Percentiles rank a stretch among this genome's conserved stretches.
These are phyloP conservation scores for Apamea anceps DNA, from an alignment of 2,888 invertebrate genomes.

Conservation along the genomic window DNA sequence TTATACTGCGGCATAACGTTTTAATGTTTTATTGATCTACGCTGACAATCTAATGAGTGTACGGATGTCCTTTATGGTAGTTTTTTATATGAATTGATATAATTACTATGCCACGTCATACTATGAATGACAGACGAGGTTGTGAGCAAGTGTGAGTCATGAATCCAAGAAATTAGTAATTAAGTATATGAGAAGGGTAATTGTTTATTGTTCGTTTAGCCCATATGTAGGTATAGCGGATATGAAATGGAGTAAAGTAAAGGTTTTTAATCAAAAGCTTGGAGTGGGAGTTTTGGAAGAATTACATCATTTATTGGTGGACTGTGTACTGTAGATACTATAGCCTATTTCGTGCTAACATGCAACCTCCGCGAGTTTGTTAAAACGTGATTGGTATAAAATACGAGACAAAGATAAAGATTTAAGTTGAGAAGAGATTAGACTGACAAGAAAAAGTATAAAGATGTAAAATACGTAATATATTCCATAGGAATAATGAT, in stretches of 20 bases:
- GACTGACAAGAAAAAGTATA: too few species aligned
- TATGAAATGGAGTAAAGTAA: too few species aligned
- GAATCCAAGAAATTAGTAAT: constrained; percentile 4
- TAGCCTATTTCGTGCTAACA: too few species aligned
- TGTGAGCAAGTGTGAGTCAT: constrained; percentile 29
- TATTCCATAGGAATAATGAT: too few species aligned
- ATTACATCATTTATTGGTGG: too few species aligned
- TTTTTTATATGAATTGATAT: constrained; percentile 21
- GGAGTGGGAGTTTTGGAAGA: too few species aligned
- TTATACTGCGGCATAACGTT: constrained; percentile 14
- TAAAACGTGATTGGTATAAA: too few species aligned
- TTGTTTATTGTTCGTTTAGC: constrained; percentile 13
- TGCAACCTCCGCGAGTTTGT: too few species aligned
- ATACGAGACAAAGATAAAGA: too few species aligned
- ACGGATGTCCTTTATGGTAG: constrained; percentile 42
- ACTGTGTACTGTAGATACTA: too few species aligned
- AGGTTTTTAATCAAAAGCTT: not conserved
- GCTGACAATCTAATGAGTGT: constrained; percentile 13
- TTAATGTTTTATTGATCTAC: constrained; percentile 19
- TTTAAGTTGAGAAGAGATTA: too few species aligned
- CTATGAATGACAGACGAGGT: constrained; percentile 8
- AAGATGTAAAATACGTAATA: too few species aligned
- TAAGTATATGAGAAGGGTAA: not conserved
- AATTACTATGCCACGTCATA: constrained; percentile 5
- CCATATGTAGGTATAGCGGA: not conserved